Evolutionary conservation across 2,113 vertebrate genomes (phyloP), one percentile per base, ranked within the genome.

Genomic region (Nannospalax galili): DNA sequence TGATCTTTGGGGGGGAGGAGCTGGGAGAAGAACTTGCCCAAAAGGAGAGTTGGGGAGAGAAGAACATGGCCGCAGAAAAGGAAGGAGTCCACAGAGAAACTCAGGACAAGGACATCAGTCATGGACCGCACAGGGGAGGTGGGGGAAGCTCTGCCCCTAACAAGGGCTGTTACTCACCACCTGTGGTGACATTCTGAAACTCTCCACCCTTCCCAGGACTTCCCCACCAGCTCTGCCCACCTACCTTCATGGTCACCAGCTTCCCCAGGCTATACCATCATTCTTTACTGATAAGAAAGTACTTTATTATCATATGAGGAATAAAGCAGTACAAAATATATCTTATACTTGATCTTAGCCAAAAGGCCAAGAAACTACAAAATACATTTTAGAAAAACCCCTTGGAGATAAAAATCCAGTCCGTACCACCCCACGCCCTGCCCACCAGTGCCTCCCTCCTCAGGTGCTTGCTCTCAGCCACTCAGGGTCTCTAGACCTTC

Each of bases 401-500:
- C 37, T 32, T 72, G 40, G 67, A 84, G 62, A 88, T 86, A 95
- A 93, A 96, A 75, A 15, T 24, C n/a, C 3, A 26, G 1, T 32
- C 56, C 32, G 16, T 1, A 32, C 70, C 5, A 0, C 64, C 64
- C 30, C 77, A 3, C 12, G 12, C 3, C 45, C 26, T 2, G 22
- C 4, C 19, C 2, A 42, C n/a, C 77, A 16, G 62, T 58, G 90
- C 42, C 75, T 42, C 40, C 65, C 3, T 48, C 16, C 22, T 0
- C 22, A 8, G 65, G 45, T 7, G 7, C 67, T 69, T 5, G 12
- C 69, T 56, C 67, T 86, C 8, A 19, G 32, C 19, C 1, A 35
- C 67, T 99, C 93, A 98, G 80, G 85, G 93, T 58, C 92, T 35
- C 98, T 98, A 0, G 67, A 98, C 98, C 79, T 99, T 98, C 84